These are phyloP conservation scores for Drosophila seguyi DNA, from an alignment of 1,140 invertebrate genomes.

Conservation along the genomic window DNA sequence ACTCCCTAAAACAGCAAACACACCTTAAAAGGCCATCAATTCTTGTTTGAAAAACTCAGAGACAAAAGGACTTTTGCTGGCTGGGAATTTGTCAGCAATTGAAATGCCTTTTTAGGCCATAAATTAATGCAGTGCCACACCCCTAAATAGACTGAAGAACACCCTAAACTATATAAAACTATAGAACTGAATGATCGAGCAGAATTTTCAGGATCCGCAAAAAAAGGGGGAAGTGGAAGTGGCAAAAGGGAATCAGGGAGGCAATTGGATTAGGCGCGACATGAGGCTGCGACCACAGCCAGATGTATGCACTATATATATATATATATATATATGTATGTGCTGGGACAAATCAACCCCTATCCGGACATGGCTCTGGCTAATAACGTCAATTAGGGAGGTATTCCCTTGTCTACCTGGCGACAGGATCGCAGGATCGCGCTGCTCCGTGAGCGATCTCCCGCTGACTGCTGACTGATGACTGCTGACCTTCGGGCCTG, in stretches of 20 bases:
- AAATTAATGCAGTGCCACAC: slow-evolving; percentile 72
- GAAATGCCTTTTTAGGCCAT: slow-evolving; percentile 39
- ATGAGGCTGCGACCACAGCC: slow-evolving; percentile 44
- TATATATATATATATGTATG: background rate
- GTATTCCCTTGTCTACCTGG: slow-evolving; percentile 58
- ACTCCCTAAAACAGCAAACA: slow-evolving; percentile 7
- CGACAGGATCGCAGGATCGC: too few relatives aligned
- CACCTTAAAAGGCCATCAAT: slow-evolving; percentile 17
- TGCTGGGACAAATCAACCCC: slow-evolving; percentile 26
- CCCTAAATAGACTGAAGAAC: slow-evolving; percentile 11
- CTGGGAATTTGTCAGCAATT: slow-evolving; percentile 69
- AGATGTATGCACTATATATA: slow-evolving; percentile 17
- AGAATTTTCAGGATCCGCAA: slow-evolving; percentile 13
- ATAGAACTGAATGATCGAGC: slow-evolving; percentile 25
- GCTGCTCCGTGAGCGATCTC: slow-evolving; percentile 12
- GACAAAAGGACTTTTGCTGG: slow-evolving; percentile 6
- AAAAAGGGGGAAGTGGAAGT: slow-evolving; percentile 1
- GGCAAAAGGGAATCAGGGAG: slow-evolving; percentile 5
- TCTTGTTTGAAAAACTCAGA: slow-evolving; percentile 1
- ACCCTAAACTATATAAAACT: background rate
- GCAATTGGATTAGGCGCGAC: slow-evolving; percentile 70
- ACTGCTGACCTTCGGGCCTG: slow-evolving; percentile 64
- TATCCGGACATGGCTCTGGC: slow-evolving; percentile 18
- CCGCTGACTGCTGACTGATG: slow-evolving; percentile 34
- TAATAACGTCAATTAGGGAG: slow-evolving; percentile 76